Evolutionary conservation across 1,140 invertebrate genomes (phyloP).

Genomic region (Harlomillsia oculata): DNA sequence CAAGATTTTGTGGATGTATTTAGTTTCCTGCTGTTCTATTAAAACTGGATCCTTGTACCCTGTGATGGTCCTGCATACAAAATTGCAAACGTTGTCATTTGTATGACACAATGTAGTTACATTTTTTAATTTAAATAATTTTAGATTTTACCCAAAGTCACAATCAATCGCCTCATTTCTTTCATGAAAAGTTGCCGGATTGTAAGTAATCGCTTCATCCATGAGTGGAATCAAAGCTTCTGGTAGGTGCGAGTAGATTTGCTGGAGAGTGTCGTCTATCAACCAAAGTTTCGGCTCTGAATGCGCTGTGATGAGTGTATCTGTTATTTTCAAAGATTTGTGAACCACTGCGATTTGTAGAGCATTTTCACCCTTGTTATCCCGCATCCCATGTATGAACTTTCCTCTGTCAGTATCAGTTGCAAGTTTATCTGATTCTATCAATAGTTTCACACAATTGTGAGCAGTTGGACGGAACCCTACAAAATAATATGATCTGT

Average conservation of each 20-base stretch:
- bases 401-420: constrained; percentile 3
- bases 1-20: constrained; percentile 12
- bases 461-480: constrained; percentile 17
- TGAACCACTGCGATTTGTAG: constrained; percentile 12
- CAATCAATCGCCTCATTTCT: constrained; percentile 12
- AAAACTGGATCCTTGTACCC: constrained; percentile 8
- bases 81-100: neutral
- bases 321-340: constrained; percentile 3
- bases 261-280: constrained; percentile 13
- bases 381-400: constrained; percentile 9
- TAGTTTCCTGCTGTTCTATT: constrained; percentile 13
- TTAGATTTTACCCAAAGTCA: constrained; percentile 13
- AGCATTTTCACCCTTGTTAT: constrained; percentile 11
- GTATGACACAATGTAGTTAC: no score
- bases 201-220: constrained; percentile 20
- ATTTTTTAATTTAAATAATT: no score
- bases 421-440: constrained; percentile 9
- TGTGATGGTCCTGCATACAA: constrained; percentile 2
- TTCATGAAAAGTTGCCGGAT: constrained; percentile 19
- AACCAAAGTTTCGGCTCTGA: constrained; percentile 2
- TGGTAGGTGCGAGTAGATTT: constrained; percentile 15
- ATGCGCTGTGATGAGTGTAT: constrained; percentile 8
- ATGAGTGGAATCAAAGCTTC: constrained; percentile 21
- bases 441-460: constrained; percentile 11
- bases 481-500: constrained; percentile 1